These are phyloP conservation scores for Scaptomyza montana DNA, from an alignment of 1,140 invertebrate genomes.

Conservation along the genomic window DNA sequence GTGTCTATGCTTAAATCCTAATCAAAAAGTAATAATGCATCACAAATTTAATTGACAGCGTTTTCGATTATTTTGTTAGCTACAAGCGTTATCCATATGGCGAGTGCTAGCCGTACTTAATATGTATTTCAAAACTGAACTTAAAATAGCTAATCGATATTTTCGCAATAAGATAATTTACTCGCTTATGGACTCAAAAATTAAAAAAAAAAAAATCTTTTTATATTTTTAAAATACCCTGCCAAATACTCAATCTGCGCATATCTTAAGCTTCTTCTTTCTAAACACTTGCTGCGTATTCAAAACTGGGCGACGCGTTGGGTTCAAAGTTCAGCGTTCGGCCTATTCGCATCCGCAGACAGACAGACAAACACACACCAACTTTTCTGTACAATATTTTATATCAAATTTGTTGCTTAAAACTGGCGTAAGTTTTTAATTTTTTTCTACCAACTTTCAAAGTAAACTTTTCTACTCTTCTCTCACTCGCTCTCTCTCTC, in stretches of 20 bases:
- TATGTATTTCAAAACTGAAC: too few species aligned
- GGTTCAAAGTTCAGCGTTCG: conserved; percentile 42
- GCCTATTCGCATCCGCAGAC: conserved; percentile 13
- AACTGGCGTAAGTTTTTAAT: conserved; percentile 46
- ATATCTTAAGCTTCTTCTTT: neutral
- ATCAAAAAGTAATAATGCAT: too few species aligned
- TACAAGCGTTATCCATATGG: too few species aligned
- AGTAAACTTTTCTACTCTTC: conserved; percentile 30
- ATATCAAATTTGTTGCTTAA: conserved; percentile 48
- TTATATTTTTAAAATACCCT: neutral
- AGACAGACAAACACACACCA: conserved; percentile 7
- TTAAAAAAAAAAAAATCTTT: neutral
- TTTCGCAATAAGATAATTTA: too few species aligned
- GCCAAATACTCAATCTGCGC: too few species aligned
- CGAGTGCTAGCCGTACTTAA: too few species aligned
- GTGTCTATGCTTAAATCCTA: too few species aligned
- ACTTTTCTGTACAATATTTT: conserved; percentile 15
- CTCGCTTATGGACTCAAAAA: too few species aligned
- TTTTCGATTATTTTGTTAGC: too few species aligned
- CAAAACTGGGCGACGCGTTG: neutral
- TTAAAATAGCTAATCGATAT: too few species aligned
- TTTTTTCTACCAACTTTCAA: conserved; percentile 39
- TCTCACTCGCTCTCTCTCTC: conserved; percentile 1
- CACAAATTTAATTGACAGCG: too few species aligned
- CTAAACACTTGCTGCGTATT: neutral